phyloP scores from a whole-genome alignment of 2,888 invertebrate genomes.

The Parelbella ahira region DNA sequence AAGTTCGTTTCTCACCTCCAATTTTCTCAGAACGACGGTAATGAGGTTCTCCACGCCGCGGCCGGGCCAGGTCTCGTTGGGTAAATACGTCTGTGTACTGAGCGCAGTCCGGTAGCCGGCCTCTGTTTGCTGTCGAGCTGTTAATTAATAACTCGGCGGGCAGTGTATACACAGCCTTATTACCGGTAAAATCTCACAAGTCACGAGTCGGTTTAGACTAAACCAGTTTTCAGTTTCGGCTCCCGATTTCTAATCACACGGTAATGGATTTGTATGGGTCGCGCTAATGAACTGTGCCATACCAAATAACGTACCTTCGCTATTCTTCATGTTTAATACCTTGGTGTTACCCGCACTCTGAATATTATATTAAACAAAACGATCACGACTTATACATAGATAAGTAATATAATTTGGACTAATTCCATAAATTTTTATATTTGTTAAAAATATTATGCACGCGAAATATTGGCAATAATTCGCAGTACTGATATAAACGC shows the following conservation, averaged over 20 bases:
- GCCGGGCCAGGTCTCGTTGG: constrained; percentile 58
- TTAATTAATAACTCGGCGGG: constrained; percentile 78
- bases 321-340: too few species aligned
- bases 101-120: constrained; percentile 75
- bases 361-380: too few species aligned
- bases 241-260: constrained; percentile 65
- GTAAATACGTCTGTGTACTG: constrained; percentile 66
- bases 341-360: too few species aligned
- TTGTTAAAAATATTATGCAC: too few species aligned
- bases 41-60: constrained; percentile 74
- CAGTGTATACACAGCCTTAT: constrained; percentile 78
- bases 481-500: too few species aligned
- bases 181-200: constrained; percentile 79
- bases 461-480: too few species aligned
- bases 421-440: too few species aligned
- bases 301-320: too few species aligned
- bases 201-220: constrained; percentile 68
- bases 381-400: too few species aligned
- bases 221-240: constrained; percentile 62
- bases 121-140: constrained; percentile 79
- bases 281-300: constrained; percentile 32
- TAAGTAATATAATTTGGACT: too few species aligned
- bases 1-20: constrained; percentile 74
- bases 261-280: constrained; percentile 44
- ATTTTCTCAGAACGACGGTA: constrained; percentile 72